These are phyloP conservation scores for Schizopygopsis malacanthus DNA, from an alignment of 2,797 vertebrate species.

Conservation along the genomic window DNA sequence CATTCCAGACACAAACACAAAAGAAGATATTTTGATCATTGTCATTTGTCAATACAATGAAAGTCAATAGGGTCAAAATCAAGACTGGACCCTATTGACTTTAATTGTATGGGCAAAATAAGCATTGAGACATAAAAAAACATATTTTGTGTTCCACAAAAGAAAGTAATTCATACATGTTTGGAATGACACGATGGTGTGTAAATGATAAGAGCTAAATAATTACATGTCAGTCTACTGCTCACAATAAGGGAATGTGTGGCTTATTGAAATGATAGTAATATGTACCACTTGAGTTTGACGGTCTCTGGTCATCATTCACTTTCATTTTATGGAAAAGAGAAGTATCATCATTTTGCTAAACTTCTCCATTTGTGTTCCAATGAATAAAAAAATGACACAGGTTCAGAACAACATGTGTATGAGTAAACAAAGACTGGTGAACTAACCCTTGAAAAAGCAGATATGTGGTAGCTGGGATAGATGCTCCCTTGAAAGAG, in stretches of 20 bases:
- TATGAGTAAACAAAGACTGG: not conserved
- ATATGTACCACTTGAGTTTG: not conserved
- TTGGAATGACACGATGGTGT: not conserved
- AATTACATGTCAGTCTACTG: not conserved
- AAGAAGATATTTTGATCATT: not conserved
- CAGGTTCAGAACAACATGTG: conserved; percentile 1
- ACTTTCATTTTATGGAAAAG: conserved; percentile 58
- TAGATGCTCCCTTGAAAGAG: not conserved
- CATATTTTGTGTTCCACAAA: not conserved
- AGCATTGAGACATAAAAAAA: not conserved
- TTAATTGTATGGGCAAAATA: not conserved
- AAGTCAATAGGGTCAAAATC: not conserved
- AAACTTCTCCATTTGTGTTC: conserved; percentile 30
- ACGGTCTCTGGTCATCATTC: not conserved
- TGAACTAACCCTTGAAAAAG: not conserved
- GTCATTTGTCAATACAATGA: not conserved
- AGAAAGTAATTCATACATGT: not conserved
- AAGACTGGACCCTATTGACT: not conserved
- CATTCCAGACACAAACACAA: not conserved
- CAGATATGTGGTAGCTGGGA: not conserved
- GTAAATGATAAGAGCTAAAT: not conserved
- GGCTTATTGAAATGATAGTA: not conserved
- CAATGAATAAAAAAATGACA: not conserved
- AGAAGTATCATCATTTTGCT: conserved; percentile 46
- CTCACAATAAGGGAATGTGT: not conserved